phyloP scores from a whole-genome alignment of 2,888 invertebrate species.

The Seladonia tumulorum region DNA sequence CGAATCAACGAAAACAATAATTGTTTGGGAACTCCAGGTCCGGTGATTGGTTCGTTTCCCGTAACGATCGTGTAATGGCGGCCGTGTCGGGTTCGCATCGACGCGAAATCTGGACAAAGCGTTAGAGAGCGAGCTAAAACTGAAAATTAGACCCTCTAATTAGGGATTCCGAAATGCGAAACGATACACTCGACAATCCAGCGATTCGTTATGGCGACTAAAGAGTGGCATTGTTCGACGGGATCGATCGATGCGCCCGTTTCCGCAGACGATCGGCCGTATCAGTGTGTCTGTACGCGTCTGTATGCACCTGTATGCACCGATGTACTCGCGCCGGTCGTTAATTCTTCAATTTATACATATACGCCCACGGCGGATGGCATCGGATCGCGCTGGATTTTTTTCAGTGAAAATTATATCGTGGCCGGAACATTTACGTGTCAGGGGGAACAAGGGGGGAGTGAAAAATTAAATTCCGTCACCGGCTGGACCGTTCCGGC shows the following conservation, averaged over 20 bases:
- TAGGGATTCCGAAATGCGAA: background rate
- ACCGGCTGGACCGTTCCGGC: background rate
- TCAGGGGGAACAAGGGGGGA: background rate
- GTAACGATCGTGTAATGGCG: background rate
- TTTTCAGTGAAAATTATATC: background rate
- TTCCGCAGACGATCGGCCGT: background rate
- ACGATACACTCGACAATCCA: background rate
- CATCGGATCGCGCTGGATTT: background rate
- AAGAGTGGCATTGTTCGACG: slow-evolving; percentile 17
- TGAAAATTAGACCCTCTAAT: slow-evolving; percentile 17
- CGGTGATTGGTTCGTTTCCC: background rate
- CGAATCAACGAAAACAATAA: background rate
- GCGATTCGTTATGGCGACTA: slow-evolving; percentile 9
- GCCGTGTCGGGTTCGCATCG: background rate
- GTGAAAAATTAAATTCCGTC: background rate
- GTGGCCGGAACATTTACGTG: background rate
- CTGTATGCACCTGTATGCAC: background rate
- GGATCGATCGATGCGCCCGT: slow-evolving; percentile 12
- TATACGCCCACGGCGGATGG: background rate
- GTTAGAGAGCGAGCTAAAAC: background rate
- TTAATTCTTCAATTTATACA: background rate
- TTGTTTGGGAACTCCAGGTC: background rate
- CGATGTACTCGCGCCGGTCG: background rate
- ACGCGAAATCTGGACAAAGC: background rate
- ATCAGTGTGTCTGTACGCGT: background rate